Conservation (phyloP, 37 sponge, comb jelly and placozoan genomes). For the Hormiphora californensis region DNA sequence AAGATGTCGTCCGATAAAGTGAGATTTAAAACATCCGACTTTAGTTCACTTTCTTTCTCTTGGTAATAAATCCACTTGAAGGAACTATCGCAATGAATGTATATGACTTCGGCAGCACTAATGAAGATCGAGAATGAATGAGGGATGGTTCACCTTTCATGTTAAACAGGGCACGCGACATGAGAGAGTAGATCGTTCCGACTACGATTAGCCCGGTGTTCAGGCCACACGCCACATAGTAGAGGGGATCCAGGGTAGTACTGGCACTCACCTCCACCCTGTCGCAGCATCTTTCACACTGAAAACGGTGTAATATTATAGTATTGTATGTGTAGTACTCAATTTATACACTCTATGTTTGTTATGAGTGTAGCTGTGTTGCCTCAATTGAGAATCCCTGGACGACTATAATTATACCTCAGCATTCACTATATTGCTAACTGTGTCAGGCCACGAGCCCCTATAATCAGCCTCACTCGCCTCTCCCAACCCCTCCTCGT, state of each 20-base stretch:
- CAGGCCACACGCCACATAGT: constrained; percentile 5
- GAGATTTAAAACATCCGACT: too few relatives aligned
- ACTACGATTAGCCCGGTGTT: background rate
- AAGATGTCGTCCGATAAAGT: too few relatives aligned
- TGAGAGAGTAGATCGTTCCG: background rate
- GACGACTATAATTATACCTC: too few relatives aligned
- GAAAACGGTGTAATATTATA: background rate
- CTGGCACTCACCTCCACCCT: background rate
- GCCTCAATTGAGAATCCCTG: too few relatives aligned
- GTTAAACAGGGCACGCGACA: background rate
- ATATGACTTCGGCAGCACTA: too few relatives aligned
- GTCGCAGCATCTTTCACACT: background rate
- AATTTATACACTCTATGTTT: too few relatives aligned
- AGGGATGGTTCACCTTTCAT: background rate
- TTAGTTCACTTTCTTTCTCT: too few relatives aligned
- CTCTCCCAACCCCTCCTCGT: background rate
- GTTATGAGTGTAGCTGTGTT: too few relatives aligned
- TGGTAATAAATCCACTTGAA: too few relatives aligned
- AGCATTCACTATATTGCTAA: background rate
- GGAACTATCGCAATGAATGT: too few relatives aligned
- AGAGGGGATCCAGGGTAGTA: background rate
- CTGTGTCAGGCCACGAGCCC: background rate
- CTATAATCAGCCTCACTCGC: background rate
- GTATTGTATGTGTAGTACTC: too few relatives aligned
- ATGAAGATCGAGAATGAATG: background rate